A percentile compares a stretch with the other conserved stretches of the same genome.
Conservation (phyloP, 2,888 invertebrate species). For the Neocrepidodera transversa region DNA sequence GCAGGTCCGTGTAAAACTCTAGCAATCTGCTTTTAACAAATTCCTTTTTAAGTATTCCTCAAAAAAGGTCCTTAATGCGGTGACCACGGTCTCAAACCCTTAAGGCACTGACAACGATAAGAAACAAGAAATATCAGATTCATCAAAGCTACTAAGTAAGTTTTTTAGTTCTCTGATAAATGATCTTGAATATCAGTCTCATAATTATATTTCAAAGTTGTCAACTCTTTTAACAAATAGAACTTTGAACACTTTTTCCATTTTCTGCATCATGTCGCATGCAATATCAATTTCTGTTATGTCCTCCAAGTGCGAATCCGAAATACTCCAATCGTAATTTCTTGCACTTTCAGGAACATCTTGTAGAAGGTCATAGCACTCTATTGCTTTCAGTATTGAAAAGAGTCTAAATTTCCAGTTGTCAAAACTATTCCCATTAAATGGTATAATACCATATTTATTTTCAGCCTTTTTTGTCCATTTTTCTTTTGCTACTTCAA, state of each 20-base stretch:
- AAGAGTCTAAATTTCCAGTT: slow-evolving; percentile 34
- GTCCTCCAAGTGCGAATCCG: slow-evolving; percentile 36
- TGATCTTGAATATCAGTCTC: slow-evolving; percentile 18
- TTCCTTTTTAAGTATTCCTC: too few species aligned
- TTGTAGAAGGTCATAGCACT: slow-evolving; percentile 18
- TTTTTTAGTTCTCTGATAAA: neutral
- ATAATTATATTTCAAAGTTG: slow-evolving; percentile 16
- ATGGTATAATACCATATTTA: slow-evolving; percentile 30
- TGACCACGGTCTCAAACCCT: too few species aligned
- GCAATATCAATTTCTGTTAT: slow-evolving; percentile 32
- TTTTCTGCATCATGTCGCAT: slow-evolving; percentile 31
- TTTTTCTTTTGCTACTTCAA: too few species aligned
- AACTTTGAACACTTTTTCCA: slow-evolving; percentile 29
- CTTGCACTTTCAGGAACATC: slow-evolving; percentile 2
- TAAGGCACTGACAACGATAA: too few species aligned
- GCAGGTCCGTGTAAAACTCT: too few species aligned
- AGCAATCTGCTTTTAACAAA: too few species aligned
- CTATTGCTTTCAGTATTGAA: slow-evolving; percentile 26
- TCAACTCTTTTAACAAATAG: slow-evolving; percentile 21
- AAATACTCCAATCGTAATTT: slow-evolving; percentile 28
- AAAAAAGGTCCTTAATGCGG: too few species aligned
- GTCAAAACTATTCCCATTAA: slow-evolving; percentile 33
- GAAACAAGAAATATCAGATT: too few species aligned
- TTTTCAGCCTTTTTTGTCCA: too few species aligned
- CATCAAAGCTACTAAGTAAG: too few species aligned